Base-by-base conservation (phyloP, 2,113 vertebrate species). In the Taxidea taxus region DNA sequence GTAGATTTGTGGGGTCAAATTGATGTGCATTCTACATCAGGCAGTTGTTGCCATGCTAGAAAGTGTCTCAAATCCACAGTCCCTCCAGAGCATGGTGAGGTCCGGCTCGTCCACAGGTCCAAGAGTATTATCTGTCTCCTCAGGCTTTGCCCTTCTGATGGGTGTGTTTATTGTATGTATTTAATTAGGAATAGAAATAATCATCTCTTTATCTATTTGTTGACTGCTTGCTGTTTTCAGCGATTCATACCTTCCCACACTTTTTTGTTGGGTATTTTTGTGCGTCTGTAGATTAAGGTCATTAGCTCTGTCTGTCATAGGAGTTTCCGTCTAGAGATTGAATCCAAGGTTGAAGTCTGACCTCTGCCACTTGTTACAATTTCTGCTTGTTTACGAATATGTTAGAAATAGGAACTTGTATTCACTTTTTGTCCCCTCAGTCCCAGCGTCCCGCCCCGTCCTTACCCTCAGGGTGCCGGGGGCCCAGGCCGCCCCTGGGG, bases 361-460 rank as follows among this genome's bases (percentile, higher is more conserved):
- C 20, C 58, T 84, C 44, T 83, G 51, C 16, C 54, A 44, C 83
- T 91, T 80, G 25, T 37, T 90, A n/a, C 56, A 49, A 20, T 74
- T 95, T 60, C 60, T 87, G 21, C 66, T 92, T 7, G 31, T 82
- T 81, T 90, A 70, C 14, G 31, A 44, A 31, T 84, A 58, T 44
- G 14, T 44, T 74, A 72, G 37, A 47, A 90, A 7, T 5, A 56
- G 20, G 60, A 87, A 75, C 15, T 21, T 60, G 2, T 62, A 10
- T 8, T 93, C 68, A 56, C 21, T 44, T 86, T 85, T 66, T 81
- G 23, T 60, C 27, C 47, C 70, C 37, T 44, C 88, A 97, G 97
- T 97, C 90, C 97, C 92, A 75, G 96, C 39, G 31, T 95, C 97
- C 44, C 16, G 15, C 23, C 97, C 97, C 0, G 21, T 96, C 60